Base-by-base conservation (phyloP, 2,113 vertebrate species). In the Brienomyrus longianalis region DNA sequence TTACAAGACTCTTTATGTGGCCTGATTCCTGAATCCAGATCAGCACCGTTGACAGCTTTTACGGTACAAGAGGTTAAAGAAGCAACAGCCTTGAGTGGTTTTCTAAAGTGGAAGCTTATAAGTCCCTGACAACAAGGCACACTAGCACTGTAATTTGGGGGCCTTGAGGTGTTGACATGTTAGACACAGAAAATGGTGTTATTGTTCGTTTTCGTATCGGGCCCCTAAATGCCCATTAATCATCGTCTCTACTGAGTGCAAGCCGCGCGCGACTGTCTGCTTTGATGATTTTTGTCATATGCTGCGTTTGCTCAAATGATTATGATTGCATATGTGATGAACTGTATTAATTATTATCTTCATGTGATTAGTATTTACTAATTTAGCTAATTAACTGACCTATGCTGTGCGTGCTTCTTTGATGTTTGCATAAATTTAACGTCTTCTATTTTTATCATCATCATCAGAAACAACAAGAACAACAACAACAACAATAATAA, bases 361-460 rank as follows among this genome's bases (percentile, higher is more conserved):
- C 93, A 95, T 96, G 94, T 94, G 95, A 96, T 96, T 96, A 96
- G 93, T 95, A 94, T 92, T 94, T 93, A 93, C 94, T 95, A 94
- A 95, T 95, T 94, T 95, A 95, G 94, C 95, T 95, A 96, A 96
- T 96, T 95, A 95, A 93, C 93, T 93, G 92, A 90, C 92, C 90
- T 92, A 91, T 92, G 93, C 93, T 92, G 89, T 91, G 91, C 90
- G 90, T 70, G 90, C 90, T 94, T 17, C 27, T 54, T n/a, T 86
- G 6, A 51, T 54, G 23, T 86, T 86, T 54, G 35, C 35, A 70
- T 70, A 27, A 70, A 70, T 70, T 27, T 70, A 13, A 11, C 9
- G n/a, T 70, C 10, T 70, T 70, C 62, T 31, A 66, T 66, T 27
- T 66, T 66, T 66, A 66, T 66, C 59, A 66, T 66, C 62, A 31